phyloP scores from a whole-genome alignment of 2,797 vertebrate genomes.

The Gallirallus australis region DNA sequence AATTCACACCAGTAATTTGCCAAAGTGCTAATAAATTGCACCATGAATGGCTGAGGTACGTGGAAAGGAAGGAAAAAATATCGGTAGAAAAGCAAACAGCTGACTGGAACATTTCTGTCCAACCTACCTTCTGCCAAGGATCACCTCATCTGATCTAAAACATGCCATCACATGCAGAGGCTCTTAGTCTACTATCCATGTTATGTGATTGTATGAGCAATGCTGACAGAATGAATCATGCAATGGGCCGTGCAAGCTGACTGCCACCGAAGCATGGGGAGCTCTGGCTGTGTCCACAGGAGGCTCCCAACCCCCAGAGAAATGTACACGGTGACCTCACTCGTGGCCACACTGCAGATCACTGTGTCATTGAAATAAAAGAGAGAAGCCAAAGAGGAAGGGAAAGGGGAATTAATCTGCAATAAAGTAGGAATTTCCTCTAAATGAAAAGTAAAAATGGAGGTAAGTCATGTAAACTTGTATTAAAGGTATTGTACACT shows the following conservation, averaged over 20 bases:
- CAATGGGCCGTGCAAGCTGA: not conserved
- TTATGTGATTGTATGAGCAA: rapidly evolving
- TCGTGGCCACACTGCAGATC: not conserved
- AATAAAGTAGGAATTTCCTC: not conserved
- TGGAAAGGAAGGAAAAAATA: not conserved
- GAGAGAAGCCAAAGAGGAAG: not conserved
- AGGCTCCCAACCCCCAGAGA: not conserved
- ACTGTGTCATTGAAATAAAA: not conserved
- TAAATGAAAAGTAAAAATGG: not conserved
- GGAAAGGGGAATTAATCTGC: not conserved
- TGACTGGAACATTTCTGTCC: not conserved
- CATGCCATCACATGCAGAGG: not conserved
- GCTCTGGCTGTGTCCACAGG: not conserved
- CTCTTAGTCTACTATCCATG: rapidly evolving
- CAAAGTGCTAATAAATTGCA: slow-evolving; percentile 29
- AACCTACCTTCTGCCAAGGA: not conserved
- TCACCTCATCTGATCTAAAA: not conserved
- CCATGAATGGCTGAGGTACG: not conserved
- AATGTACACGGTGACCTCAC: rapidly evolving
- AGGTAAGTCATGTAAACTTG: not conserved
- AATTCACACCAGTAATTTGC: not conserved
- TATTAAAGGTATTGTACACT: not conserved
- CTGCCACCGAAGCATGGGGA: not conserved
- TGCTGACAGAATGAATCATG: not conserved
- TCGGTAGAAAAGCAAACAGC: not conserved